A percentile compares a stretch with the other conserved stretches of the same genome.
Conservation (phyloP, 2,888 invertebrate genomes). For the Gibbula magus region DNA sequence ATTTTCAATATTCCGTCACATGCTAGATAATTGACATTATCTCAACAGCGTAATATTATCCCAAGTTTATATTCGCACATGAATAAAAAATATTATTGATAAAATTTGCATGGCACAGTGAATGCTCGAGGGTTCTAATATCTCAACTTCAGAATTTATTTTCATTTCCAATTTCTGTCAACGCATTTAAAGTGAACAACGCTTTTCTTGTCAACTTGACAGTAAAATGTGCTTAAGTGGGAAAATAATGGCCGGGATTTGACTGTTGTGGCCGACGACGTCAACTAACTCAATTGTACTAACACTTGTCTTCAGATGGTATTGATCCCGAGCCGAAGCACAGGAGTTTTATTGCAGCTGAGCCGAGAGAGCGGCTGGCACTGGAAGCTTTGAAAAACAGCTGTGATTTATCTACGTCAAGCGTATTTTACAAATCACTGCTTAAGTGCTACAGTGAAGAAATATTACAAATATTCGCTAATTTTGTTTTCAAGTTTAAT, state of each 20-base stretch:
- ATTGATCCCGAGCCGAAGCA: background rate
- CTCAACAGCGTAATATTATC: no score
- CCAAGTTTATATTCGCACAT: no score
- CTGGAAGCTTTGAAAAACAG: background rate
- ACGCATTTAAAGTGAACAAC: slow-evolving; percentile 18
- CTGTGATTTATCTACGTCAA: background rate
- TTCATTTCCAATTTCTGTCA: slow-evolving; percentile 8
- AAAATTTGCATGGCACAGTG: no score
- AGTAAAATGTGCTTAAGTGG: slow-evolving; percentile 12
- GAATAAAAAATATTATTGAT: no score
- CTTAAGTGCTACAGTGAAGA: background rate
- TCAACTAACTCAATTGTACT: slow-evolving; percentile 11
- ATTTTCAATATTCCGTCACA: no score
- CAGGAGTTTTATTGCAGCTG: background rate
- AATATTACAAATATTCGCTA: background rate
- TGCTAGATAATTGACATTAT: no score
- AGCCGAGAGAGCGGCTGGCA: background rate
- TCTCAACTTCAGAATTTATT: slow-evolving; percentile 5
- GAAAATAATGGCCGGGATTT: slow-evolving; percentile 4
- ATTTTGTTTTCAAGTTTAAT: background rate
- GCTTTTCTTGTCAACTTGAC: slow-evolving; percentile 16
- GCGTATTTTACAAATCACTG: background rate
- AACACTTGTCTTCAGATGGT: background rate
- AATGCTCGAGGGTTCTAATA: background rate
- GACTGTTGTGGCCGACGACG: slow-evolving; percentile 4